phyloP scores from a whole-genome alignment of 2,888 invertebrate genomes.

The Meiosimyza decipiens region DNA sequence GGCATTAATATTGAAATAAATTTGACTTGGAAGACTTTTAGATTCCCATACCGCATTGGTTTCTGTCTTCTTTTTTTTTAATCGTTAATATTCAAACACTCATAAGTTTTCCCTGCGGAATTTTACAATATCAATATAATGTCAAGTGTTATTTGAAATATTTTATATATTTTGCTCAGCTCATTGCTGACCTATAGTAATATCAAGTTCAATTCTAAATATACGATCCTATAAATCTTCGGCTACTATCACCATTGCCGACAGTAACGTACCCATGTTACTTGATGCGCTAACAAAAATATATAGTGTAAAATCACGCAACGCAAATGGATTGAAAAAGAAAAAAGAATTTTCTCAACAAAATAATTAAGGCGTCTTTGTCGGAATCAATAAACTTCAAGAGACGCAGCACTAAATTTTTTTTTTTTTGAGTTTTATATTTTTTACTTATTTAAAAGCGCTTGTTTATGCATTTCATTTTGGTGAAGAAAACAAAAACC shows the following conservation, averaged over 20 bases:
- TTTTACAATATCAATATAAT: no score
- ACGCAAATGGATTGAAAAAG: conserved; percentile 1
- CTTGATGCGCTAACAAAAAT: conserved; percentile 11
- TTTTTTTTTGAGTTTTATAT: neutral
- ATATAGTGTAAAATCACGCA: neutral
- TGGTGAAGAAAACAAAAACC: neutral
- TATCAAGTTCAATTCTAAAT: no score
- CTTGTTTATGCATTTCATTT: neutral
- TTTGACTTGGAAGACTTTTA: neutral
- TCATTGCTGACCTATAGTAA: no score
- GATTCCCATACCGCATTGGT: neutral
- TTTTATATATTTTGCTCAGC: no score
- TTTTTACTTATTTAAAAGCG: neutral
- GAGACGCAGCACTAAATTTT: neutral
- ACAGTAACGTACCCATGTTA: no score
- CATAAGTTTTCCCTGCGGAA: no score
- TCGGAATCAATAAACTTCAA: no score
- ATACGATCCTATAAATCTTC: no score
- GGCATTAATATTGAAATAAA: neutral
- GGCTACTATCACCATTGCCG: no score
- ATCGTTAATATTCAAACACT: no score
- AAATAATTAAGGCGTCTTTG: conserved; percentile 18
- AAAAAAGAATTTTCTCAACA: neutral
- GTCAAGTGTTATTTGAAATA: no score
- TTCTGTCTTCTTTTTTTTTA: no score